These are phyloP conservation scores for Meleagris gallopavo DNA, from an alignment of 2,113 vertebrate genomes.

Conservation along the genomic window DNA sequence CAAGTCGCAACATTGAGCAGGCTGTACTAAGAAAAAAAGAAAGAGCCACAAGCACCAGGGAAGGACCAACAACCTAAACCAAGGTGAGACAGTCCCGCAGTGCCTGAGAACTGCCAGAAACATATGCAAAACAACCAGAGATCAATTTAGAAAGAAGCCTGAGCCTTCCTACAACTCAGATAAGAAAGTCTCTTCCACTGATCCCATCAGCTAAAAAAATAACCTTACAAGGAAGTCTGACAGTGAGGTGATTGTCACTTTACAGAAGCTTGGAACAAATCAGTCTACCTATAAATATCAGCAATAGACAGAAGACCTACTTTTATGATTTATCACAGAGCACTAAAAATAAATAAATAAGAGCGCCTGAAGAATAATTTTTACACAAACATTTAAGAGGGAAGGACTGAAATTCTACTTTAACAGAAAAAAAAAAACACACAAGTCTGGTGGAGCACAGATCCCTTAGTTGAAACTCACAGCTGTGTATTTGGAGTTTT, in stretches of 20 bases:
- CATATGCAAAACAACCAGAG: background rate
- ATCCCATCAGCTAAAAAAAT: background rate
- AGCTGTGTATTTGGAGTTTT: background rate
- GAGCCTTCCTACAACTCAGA: background rate
- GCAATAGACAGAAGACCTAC: background rate
- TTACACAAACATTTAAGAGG: background rate
- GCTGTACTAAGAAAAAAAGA: background rate
- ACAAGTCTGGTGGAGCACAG: background rate
- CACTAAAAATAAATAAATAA: background rate
- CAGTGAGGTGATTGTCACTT: background rate
- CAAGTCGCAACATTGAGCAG: background rate
- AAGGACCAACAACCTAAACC: background rate
- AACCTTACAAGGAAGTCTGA: background rate
- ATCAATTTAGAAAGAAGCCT: background rate
- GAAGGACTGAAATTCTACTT: background rate
- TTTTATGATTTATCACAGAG: background rate
- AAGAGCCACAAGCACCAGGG: background rate
- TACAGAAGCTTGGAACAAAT: background rate
- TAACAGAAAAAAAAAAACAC: background rate
- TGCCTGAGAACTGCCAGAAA: background rate
- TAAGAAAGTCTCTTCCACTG: background rate
- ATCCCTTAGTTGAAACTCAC: background rate
- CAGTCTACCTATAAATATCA: background rate
- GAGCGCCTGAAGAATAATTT: background rate
- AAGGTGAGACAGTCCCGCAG: background rate